Evolutionary conservation across 2,113 vertebrate genomes (phyloP).

Genomic region (Steatornis caripensis): DNA sequence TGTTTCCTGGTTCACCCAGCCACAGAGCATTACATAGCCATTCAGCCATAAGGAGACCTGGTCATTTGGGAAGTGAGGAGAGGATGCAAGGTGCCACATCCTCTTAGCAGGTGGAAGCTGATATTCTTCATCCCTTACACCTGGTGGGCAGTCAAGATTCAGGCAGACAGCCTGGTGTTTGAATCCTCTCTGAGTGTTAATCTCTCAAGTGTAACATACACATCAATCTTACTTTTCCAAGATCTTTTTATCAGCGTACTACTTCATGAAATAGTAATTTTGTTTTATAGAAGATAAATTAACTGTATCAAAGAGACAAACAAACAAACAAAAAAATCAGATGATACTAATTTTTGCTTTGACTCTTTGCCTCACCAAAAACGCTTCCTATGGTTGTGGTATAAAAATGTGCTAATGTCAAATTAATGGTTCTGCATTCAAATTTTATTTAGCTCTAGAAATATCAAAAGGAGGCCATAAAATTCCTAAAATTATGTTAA

Average conservation of each 20-base stretch:
- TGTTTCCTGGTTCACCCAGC: neutral
- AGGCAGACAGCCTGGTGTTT: neutral
- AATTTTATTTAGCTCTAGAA: slow-evolving; percentile 58
- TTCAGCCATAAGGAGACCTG: neutral
- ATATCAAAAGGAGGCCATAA: slow-evolving; percentile 6
- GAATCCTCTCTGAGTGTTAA: neutral
- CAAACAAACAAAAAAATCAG: neutral
- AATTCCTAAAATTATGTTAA: neutral
- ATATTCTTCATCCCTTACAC: neutral
- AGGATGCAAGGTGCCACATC: neutral
- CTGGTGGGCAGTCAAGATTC: neutral
- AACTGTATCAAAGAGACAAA: neutral
- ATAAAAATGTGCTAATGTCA: neutral
- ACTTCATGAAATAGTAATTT: neutral
- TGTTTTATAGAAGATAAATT: neutral
- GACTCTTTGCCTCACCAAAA: neutral
- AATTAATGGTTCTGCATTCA: neutral
- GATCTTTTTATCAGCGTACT: neutral
- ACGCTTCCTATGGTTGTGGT: neutral
- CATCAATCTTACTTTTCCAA: neutral
- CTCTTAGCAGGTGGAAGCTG: neutral
- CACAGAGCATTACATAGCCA: accelerated
- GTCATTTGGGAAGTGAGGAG: neutral
- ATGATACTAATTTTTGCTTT: neutral
- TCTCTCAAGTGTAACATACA: neutral